Percentiles rank a stretch among this genome's conserved stretches.
These are phyloP conservation scores for Melanotaenia parkinsoni DNA, from an alignment of 2,797 vertebrate species.

Conservation along the genomic window DNA sequence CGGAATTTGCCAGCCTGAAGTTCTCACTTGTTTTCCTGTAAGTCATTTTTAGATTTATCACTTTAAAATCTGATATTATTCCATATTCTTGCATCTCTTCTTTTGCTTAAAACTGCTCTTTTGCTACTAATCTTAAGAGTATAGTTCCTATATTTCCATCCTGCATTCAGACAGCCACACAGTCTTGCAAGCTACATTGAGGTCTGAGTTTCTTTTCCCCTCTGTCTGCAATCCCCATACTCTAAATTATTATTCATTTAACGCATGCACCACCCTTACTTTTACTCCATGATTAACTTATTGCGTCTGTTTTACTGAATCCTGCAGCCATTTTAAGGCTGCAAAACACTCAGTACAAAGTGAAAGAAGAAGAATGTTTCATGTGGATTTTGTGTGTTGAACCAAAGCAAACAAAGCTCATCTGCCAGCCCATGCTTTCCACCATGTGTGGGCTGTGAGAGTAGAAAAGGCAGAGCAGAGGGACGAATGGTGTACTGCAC, in stretches of 20 bases:
- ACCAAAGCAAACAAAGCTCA: slow-evolving; percentile 41
- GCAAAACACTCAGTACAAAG: slow-evolving; percentile 23
- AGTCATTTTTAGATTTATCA: slow-evolving; percentile 19
- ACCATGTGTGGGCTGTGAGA: slow-evolving; percentile 15
- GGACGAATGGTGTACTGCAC: neutral
- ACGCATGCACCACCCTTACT: slow-evolving; percentile 3
- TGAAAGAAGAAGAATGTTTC: slow-evolving; percentile 12
- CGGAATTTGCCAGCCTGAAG: slow-evolving; percentile 11
- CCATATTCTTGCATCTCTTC: neutral
- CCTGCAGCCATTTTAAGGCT: slow-evolving; percentile 2
- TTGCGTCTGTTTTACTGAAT: slow-evolving; percentile 23
- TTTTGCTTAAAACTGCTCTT: slow-evolving; percentile 8
- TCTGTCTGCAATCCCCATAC: neutral
- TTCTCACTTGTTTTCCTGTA: neutral
- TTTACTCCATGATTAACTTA: slow-evolving; percentile 33
- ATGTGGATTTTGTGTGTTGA: slow-evolving; percentile 24
- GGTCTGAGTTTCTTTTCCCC: too few species aligned
- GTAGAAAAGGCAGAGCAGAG: slow-evolving; percentile 2
- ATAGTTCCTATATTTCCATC: slow-evolving; percentile 36
- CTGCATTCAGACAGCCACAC: slow-evolving; percentile 44
- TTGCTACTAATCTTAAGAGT: neutral
- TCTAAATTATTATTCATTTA: slow-evolving; percentile 39
- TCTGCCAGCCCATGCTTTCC: slow-evolving; percentile 16
- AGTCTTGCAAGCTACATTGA: slow-evolving; percentile 23
- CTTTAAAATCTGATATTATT: neutral